phyloP scores from a whole-genome alignment of 2,888 invertebrate genomes.

The Polylopha cassiicola region DNA sequence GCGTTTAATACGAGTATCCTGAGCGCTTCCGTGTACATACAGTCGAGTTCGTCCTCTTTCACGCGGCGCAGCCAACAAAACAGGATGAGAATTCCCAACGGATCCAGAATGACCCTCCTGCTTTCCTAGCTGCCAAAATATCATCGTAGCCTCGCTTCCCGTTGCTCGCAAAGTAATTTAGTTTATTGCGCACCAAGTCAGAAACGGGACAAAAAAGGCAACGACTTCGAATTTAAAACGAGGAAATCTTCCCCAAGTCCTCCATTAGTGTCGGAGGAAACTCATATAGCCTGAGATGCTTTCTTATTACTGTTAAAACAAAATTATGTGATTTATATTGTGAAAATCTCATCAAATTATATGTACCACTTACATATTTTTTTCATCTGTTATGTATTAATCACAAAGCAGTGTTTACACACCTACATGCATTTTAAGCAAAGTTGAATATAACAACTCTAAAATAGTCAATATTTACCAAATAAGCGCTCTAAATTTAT shows the following conservation, averaged over 20 bases:
- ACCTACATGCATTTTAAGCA: too few species aligned
- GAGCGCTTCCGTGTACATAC: conserved; percentile 47
- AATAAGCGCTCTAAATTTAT: too few species aligned
- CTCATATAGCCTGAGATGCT: too few species aligned
- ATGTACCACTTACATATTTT: too few species aligned
- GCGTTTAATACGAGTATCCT: conserved; percentile 51
- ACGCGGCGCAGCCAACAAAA: conserved; percentile 35
- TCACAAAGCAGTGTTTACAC: too few species aligned
- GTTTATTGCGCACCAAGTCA: conserved; percentile 61
- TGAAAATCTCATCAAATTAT: too few species aligned
- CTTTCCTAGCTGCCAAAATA: conserved; percentile 64
- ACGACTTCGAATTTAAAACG: conserved; percentile 45
- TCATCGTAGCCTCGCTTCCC: conserved; percentile 55
- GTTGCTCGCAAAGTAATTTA: conserved; percentile 63
- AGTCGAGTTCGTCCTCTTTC: conserved; percentile 43
- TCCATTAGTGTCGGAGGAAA: conserved; percentile 36
- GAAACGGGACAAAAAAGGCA: conserved; percentile 42
- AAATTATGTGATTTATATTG: too few species aligned
- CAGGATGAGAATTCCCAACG: conserved; percentile 61
- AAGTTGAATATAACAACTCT: too few species aligned
- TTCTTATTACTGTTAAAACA: conserved; percentile 2
- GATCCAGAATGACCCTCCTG: conserved; percentile 63
- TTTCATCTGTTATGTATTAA: too few species aligned
- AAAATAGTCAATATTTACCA: too few species aligned
- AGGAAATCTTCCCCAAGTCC: conserved; percentile 42